Evolutionary conservation across 2,113 vertebrate genomes (phyloP), one percentile per base, ranked within the genome.

Genomic region (Rhombomys opimus): DNA sequence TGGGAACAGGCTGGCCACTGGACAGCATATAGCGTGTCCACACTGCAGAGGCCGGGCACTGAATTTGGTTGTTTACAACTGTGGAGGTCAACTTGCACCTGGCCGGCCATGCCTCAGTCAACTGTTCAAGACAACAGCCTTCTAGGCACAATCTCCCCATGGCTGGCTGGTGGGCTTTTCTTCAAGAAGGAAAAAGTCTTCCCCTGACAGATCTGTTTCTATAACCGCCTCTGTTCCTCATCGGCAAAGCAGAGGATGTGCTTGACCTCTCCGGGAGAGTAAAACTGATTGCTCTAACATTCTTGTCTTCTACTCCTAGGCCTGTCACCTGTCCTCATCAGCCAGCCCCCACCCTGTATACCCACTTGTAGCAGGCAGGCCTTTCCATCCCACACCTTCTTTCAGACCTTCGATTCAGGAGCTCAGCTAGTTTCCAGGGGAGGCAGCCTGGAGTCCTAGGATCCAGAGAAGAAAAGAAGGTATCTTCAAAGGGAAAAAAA

Each of bases 361-460:
- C 9, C 61, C n/a, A n/a, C 35, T 23, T 0, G 7, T 8, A 32
- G 57, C 54, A 70, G 82, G 52, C 18, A 57, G 2, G 32, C 15
- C 30, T 61, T 41, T 50, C 30, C 35, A 17, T 23, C 17, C 6
- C 41, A 12, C 7, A 5, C 30, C 65, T 0, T 1, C n/a, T 17
- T 5, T 13, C 81, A 18, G 46, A 73, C 63, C 63, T 89, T n/a
- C 57, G 77, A 70, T 87, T 52, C 50, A 8, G 32, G 89, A 95
- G 57, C 94, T 10, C 87, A 65, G 84, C 85, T 50, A 20, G 87
- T 91, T 86, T 70, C 87, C 67, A 38, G 52, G 91, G 89, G 80
- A 88, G 89, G 38, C 77, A 85, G 82, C 68, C 75, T 59, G 84
- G 63, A 75, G 84, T n/a, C 32, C 70, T 27, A 23, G 63, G 68